These are phyloP conservation scores for Rhombomys opimus DNA, from an alignment of 2,113 vertebrate species.

Conservation along the genomic window DNA sequence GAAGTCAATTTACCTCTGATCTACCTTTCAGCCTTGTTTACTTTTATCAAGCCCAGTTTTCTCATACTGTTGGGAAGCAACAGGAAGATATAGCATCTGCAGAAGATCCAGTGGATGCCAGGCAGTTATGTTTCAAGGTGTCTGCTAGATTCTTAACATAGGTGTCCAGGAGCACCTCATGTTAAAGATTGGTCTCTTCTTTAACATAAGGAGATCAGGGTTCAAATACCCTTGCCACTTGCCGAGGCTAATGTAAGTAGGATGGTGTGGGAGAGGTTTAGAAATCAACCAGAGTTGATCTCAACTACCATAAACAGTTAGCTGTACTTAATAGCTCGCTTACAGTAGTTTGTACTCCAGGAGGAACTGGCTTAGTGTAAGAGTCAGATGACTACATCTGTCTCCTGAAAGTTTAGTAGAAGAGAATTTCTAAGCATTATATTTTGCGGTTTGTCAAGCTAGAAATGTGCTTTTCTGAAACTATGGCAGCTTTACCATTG, in stretches of 20 bases:
- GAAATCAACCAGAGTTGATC: background rate
- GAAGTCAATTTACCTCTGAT: background rate
- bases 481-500: background rate
- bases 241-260: background rate
- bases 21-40: background rate
- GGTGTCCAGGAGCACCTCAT: background rate
- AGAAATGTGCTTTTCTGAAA: background rate
- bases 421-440: conserved; percentile 22
- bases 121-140: background rate
- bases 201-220: background rate
- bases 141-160: background rate
- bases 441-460: background rate
- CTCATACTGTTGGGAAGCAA: background rate
- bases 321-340: background rate
- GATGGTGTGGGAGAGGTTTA: background rate
- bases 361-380: background rate
- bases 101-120: background rate
- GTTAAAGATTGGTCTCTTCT: background rate
- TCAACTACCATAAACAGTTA: background rate
- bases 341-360: background rate
- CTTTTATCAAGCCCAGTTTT: background rate
- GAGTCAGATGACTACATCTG: conserved; percentile 1
- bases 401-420: conserved; percentile 8
- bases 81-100: background rate
- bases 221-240: conserved; percentile 1